Base-by-base conservation (phyloP, 2,797 vertebrate genomes). In the Chloroceryle inda region DNA sequence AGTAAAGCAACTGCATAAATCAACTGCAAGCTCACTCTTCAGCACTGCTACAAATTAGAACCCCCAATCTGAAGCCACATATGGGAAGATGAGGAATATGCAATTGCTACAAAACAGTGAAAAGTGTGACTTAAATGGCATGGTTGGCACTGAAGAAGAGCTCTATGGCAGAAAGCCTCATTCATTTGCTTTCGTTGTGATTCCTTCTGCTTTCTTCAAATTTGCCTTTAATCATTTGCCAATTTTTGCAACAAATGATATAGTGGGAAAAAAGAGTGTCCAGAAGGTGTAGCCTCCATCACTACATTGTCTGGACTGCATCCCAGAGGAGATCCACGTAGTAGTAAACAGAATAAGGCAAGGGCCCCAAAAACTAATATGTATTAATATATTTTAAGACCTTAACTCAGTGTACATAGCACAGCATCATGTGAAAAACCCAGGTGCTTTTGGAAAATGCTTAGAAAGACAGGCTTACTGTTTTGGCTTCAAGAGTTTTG, bases 401-500 rank as follows among this genome's bases (percentile, higher is more conserved):
- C 29, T 79, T 92, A 75, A 40, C 50, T 94, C 66, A 59, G 44
- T 64, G 69, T 84, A 47, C 18, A 24, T 20, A 82, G 45, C 35
- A 64, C 14, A 58, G 35, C 40, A 64, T 79, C 67, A 13, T 18
- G 44, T 24, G 42, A 77, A 64, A 59, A 85, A 80, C 29, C 73
- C 52, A 35, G 33, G 16, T 85, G 44, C n/a, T 58, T 68, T 84
- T 81, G 79, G 45, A 50, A 92, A 89, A 79, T 74, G 68, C 63
- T 75, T 86, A 91, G 72, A 74, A 88, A 93, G 93, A 22, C 17
- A 68, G 42, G 33, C 87, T 82, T 94, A 89, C 77, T 45, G 13
- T 88, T 89, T 88, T 83, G 47, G 50, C 52, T 73, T 91, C 29
- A 49, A 53, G 74, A 88, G 27, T 88, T 91, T 92, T 93, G 61